phyloP scores from a whole-genome alignment of 2,113 vertebrate genomes.

The Hippolais icterina region DNA sequence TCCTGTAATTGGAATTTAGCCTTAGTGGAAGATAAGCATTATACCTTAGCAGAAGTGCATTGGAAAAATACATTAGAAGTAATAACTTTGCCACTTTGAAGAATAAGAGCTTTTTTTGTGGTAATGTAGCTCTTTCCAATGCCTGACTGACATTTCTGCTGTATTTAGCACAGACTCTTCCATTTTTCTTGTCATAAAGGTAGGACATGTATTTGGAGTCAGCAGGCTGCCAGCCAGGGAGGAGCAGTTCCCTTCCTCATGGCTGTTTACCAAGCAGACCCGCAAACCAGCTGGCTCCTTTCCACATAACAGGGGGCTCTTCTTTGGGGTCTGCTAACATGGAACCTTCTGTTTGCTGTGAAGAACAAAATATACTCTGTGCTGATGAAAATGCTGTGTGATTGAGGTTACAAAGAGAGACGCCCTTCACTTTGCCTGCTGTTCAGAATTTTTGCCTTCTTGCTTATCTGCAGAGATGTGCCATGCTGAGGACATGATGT shows the following conservation, averaged over 20 bases:
- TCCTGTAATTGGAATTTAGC: not conserved
- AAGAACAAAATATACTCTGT: not conserved
- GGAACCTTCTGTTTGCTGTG: not conserved
- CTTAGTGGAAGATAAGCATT: not conserved
- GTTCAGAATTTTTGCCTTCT: not conserved
- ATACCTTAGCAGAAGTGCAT: not conserved
- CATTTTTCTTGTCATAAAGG: not conserved
- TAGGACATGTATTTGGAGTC: not conserved
- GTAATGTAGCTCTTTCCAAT: not conserved
- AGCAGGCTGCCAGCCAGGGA: not conserved
- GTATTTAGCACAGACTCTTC: not conserved
- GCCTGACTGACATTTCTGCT: not conserved
- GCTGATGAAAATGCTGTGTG: accelerated
- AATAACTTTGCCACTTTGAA: not conserved
- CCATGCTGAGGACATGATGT: not conserved
- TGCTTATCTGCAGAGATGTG: not conserved
- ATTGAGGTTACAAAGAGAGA: not conserved
- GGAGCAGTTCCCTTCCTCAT: not conserved
- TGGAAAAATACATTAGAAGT: not conserved
- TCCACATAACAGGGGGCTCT: not conserved
- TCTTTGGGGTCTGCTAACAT: not conserved
- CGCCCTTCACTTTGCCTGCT: not conserved
- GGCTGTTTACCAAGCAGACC: not conserved
- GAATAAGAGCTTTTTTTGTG: not conserved
- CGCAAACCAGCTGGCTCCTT: not conserved